These are phyloP conservation scores for Pyrochroa serraticornis DNA, from an alignment of 2,888 invertebrate genomes.

Conservation along the genomic window DNA sequence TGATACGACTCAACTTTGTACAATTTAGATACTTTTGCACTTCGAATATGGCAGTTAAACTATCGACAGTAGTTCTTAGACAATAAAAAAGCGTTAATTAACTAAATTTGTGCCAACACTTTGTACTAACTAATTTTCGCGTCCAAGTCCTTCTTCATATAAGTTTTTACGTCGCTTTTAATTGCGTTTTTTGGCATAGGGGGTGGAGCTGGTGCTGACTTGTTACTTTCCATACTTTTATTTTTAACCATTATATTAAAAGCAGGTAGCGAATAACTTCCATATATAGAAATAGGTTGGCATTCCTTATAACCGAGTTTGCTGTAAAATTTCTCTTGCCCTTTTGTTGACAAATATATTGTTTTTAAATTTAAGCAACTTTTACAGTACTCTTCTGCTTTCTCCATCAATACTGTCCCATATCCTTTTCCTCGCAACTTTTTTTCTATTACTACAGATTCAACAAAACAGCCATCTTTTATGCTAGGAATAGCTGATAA, in stretches of 20 bases:
- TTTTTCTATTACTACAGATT: slow-evolving; percentile 80
- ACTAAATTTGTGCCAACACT: too few species aligned
- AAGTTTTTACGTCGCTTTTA: slow-evolving; percentile 29
- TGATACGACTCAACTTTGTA: too few species aligned
- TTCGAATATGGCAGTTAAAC: slow-evolving; percentile 15
- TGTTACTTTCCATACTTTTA: slow-evolving; percentile 11
- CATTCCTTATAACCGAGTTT: slow-evolving; percentile 76
- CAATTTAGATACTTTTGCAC: slow-evolving; percentile 3
- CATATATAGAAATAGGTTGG: slow-evolving; percentile 73
- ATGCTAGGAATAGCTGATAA: slow-evolving; percentile 74
- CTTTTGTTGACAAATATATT: slow-evolving; percentile 64
- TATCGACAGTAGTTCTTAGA: too few species aligned
- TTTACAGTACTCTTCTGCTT: slow-evolving; percentile 76
- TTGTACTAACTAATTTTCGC: not conserved
- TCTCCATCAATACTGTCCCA: slow-evolving; percentile 76
- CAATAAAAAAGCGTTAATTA: too few species aligned
- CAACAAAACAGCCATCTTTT: slow-evolving; percentile 75
- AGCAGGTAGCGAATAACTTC: slow-evolving; percentile 50
- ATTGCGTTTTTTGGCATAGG: slow-evolving; percentile 31
- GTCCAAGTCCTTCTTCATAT: slow-evolving; percentile 36
- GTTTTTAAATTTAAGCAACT: slow-evolving; percentile 65
- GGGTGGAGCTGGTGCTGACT: slow-evolving; percentile 34
- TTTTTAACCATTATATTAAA: slow-evolving; percentile 14
- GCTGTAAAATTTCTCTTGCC: slow-evolving; percentile 76
- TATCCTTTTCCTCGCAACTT: slow-evolving; percentile 75